Conservation (phyloP, 2,888 invertebrate species). For the Nyleta sp. region DNA sequence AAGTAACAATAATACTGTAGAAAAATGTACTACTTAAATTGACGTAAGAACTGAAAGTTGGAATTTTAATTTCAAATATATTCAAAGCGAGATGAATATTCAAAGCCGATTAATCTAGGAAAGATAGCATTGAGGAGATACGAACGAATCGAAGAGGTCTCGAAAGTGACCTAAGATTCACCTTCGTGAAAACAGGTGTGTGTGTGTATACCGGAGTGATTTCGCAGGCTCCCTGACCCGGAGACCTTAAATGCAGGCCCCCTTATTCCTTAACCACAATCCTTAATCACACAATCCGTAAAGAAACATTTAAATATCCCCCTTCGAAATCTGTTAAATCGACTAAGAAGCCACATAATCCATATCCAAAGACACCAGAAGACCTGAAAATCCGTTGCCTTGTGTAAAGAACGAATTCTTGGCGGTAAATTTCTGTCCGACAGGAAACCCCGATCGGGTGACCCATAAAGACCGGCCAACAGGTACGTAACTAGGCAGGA, state of each 20-base stretch:
- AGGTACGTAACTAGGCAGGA: slow-evolving; percentile 65
- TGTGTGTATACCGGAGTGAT: slow-evolving; percentile 52
- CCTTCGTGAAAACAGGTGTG: slow-evolving; percentile 60
- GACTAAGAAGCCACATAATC: too few relatives aligned
- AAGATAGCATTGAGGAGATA: slow-evolving; percentile 18
- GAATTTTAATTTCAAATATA: neutral
- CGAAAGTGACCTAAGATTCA: slow-evolving; percentile 55
- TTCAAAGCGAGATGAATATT: slow-evolving; percentile 30
- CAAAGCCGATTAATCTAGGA: slow-evolving; percentile 19
- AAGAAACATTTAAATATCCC: too few relatives aligned
- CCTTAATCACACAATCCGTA: too few relatives aligned
- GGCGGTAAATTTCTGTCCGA: slow-evolving; percentile 20
- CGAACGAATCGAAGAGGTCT: slow-evolving; percentile 33
- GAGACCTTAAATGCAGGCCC: slow-evolving; percentile 62
- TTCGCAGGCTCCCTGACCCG: slow-evolving; percentile 62
- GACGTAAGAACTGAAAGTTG: too few relatives aligned
- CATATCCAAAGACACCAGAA: neutral
- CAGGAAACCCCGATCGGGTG: slow-evolving; percentile 55
- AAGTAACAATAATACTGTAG: too few relatives aligned
- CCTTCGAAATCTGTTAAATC: too few relatives aligned
- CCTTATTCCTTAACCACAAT: slow-evolving; percentile 21
- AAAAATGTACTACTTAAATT: too few relatives aligned
- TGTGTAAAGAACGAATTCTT: slow-evolving; percentile 13
- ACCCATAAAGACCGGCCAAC: slow-evolving; percentile 67
- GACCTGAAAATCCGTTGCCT: slow-evolving; percentile 12